Conservation (phyloP, 2,113 vertebrate genomes). For the Indicator maculatus region DNA sequence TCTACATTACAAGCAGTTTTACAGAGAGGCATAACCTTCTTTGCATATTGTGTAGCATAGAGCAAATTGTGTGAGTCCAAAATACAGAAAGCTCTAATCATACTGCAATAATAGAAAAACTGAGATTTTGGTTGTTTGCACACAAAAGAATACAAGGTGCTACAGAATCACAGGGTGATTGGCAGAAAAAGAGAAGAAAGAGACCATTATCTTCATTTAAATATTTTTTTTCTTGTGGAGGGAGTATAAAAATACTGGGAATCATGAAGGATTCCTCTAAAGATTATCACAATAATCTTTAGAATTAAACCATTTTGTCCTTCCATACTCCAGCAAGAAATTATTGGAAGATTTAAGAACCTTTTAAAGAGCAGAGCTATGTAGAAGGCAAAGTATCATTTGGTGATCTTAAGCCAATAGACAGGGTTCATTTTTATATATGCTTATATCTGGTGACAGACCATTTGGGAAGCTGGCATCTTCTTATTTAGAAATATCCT, state of each 20-base stretch:
- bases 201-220: background rate
- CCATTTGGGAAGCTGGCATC: background rate
- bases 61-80: background rate
- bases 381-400: background rate
- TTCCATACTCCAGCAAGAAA: background rate
- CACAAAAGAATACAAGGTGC: background rate
- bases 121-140: background rate
- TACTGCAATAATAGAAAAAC: background rate
- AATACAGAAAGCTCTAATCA: background rate
- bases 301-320: background rate
- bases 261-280: background rate
- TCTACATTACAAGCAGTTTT: background rate
- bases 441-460: background rate
- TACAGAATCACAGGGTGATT: background rate
- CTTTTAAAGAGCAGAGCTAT: background rate
- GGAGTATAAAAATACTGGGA: background rate
- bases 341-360: background rate
- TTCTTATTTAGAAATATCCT: conserved; percentile 20
- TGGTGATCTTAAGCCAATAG: background rate
- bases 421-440: background rate
- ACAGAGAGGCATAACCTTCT: background rate
- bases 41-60: background rate
- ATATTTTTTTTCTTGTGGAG: background rate
- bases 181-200: background rate
- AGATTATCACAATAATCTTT: background rate